Percentiles rank a stretch among this genome's conserved stretches.
Evolutionary conservation across 2,888 invertebrate species (phyloP).

Genomic region (Ferdinandea cuprea): DNA sequence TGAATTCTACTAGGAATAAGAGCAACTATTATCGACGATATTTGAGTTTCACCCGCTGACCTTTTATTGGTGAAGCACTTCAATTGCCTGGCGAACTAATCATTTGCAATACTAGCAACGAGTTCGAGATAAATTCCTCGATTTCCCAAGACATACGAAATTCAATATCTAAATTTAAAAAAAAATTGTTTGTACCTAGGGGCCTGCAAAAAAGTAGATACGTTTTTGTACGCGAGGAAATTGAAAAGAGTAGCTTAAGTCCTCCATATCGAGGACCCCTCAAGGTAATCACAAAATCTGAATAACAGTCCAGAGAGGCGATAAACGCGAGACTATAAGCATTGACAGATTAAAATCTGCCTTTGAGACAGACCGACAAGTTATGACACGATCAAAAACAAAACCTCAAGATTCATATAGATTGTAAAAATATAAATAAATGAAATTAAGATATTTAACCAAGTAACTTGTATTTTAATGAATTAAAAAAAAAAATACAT

Average conservation of each 20-base stretch:
- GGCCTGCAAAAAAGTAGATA: conserved; percentile 7
- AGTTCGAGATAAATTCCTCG: no score
- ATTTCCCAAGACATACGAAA: no score
- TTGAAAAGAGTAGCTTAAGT: conserved; percentile 49
- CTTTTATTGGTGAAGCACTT: no score
- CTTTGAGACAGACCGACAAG: conserved; percentile 16
- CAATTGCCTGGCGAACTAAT: no score
- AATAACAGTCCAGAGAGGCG: conserved; percentile 66
- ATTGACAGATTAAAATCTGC: conserved; percentile 75
- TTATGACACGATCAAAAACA: conserved; percentile 15
- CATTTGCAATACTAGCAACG: no score
- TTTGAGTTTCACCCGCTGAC: no score
- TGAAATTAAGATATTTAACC: no score
- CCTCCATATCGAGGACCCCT: conserved; percentile 74
- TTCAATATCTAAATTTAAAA: conserved; percentile 16
- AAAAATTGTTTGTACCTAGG: conserved; percentile 4
- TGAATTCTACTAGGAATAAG: no score
- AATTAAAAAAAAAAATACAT: no score
- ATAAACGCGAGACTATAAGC: conserved; percentile 53
- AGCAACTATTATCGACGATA: no score
- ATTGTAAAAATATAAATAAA: neutral
- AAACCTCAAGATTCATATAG: neutral
- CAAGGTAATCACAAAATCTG: conserved; percentile 52
- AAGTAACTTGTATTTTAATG: no score
- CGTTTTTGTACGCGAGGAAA: conserved; percentile 29